Evolutionary conservation across 2,888 invertebrate genomes (phyloP).

Genomic region (Meganola albula): DNA sequence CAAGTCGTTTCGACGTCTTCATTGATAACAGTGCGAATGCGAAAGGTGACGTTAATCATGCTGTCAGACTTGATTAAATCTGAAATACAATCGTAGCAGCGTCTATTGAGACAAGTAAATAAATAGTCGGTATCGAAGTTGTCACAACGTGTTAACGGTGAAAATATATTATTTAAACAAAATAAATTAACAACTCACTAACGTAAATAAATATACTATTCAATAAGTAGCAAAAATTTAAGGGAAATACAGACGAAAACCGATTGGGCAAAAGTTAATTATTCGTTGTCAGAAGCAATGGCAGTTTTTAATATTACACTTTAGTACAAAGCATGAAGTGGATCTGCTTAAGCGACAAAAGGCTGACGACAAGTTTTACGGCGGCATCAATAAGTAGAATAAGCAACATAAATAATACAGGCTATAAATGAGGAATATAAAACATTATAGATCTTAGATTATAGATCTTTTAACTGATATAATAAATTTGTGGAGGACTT

Average conservation of each 20-base stretch:
- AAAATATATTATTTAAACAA: constrained; percentile 67
- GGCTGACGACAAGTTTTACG: too few species aligned
- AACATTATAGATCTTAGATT: too few species aligned
- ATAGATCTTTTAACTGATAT: constrained; percentile 42
- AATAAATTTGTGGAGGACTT: constrained; percentile 39
- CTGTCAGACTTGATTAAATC: constrained; percentile 69
- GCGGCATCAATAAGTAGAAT: too few species aligned
- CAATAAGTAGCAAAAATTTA: too few species aligned
- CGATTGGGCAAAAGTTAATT: too few species aligned
- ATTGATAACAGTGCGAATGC: constrained; percentile 50
- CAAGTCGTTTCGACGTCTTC: constrained; percentile 38
- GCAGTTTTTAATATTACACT: too few species aligned
- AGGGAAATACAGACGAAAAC: too few species aligned
- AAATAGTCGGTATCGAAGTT: constrained; percentile 64
- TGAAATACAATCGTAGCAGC: constrained; percentile 60
- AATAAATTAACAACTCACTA: constrained; percentile 64
- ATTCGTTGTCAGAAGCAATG: too few species aligned
- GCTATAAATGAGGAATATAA: too few species aligned
- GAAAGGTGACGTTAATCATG: constrained; percentile 64
- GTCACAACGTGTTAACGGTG: constrained; percentile 66
- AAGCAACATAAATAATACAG: too few species aligned
- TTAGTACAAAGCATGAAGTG: too few species aligned
- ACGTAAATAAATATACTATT: constrained; percentile 70
- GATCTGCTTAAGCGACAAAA: too few species aligned
- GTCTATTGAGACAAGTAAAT: constrained; percentile 65